Base-by-base conservation (phyloP, 2,113 vertebrate genomes). In the Halcyon senegalensis region DNA sequence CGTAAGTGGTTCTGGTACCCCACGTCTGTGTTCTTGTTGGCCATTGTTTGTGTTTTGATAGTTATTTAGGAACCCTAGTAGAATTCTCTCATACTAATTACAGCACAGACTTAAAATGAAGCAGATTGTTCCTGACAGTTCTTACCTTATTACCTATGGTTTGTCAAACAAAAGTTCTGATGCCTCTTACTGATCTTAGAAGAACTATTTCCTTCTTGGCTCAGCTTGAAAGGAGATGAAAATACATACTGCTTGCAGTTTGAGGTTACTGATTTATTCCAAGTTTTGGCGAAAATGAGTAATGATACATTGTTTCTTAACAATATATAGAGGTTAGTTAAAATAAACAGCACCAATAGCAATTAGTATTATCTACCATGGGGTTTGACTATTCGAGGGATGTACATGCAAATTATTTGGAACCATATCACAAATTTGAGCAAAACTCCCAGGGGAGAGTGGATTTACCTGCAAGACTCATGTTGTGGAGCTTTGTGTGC, bases 121-220 rank as follows among this genome's bases (percentile, higher is more conserved):
- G 76, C 51, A 80, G 35, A 24, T 83, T 28, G 51, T 23, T 83
- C 24, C 30, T 78, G 76, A 15, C 67, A 25, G 35, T 53, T 67
- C 68, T 41, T 83, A 25, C 44, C 55, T 84, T 79, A 20, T 10
- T 68, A 55, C n/a, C 27, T 51, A 20, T 31, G 35, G 16, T 24
- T 81, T 78, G 37, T 81, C 91, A 84, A 84, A 73, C 37, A 63
- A 78, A 24, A 81, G 35, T 59, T 90, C 69, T 84, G 20, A 68
- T 82, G 60, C 43, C 21, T 89, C 18, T 59, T 60, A 7, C 37
- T 56, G 12, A 11, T 72, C 41, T 70, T 75, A 10, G 27, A 87
- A 35, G 62, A 90, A 51, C 86, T 67, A 37, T 24, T 70, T 93
- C 67, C 75, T 77, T 66, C 83, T 80, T 35, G 59, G 63, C 37